Evolutionary conservation across 1,140 invertebrate genomes (phyloP).

Genomic region (Drosophila equinoxialis): DNA sequence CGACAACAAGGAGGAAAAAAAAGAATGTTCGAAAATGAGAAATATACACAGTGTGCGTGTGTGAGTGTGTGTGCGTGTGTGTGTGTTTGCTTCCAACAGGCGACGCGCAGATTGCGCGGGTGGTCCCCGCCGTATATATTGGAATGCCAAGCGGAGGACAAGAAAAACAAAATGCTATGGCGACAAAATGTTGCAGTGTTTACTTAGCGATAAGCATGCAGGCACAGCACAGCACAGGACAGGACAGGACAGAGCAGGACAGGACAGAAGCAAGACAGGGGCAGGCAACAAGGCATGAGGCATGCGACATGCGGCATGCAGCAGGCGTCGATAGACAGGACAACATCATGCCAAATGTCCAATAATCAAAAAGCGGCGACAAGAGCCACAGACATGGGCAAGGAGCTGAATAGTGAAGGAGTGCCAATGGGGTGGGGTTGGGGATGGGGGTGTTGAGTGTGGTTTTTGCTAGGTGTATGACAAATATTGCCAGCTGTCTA

Average conservation of each 20-base stretch:
- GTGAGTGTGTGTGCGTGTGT: background rate
- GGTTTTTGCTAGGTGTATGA: constrained; percentile 7
- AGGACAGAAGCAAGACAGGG: constrained; percentile 12
- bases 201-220: constrained; percentile 75
- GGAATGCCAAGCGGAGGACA: constrained; percentile 48
- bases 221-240: constrained; percentile 22
- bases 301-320: background rate
- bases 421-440: background rate
- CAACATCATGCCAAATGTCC: constrained; percentile 46
- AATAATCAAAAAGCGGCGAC: constrained; percentile 53
- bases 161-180: constrained; percentile 70
- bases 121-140: constrained; percentile 47
- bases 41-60: background rate
- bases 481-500: constrained; percentile 73
- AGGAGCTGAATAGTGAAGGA: background rate
- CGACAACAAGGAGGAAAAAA: constrained; percentile 59
- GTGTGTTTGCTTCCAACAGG: constrained; percentile 38
- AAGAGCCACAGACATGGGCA: constrained; percentile 29
- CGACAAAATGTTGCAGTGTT: constrained; percentile 75
- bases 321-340: constrained; percentile 35
- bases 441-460: background rate
- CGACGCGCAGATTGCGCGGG: constrained; percentile 55
- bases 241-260: background rate
- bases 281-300: background rate
- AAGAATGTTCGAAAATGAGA: constrained; percentile 17